phyloP scores from a whole-genome alignment of 2,888 invertebrate species.

The Gibbula magus region DNA sequence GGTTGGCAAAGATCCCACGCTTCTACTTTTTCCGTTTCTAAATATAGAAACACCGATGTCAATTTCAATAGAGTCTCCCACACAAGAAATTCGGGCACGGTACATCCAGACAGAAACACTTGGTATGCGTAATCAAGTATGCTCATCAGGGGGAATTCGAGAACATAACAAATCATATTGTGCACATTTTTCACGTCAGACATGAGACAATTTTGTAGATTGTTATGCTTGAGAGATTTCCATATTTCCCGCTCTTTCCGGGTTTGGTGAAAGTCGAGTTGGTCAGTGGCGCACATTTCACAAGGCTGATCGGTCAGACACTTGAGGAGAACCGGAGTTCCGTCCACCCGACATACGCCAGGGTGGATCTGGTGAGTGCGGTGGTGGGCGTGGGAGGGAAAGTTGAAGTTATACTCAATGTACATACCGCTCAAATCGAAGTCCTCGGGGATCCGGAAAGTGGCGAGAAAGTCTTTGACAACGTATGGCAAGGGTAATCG shows the following conservation, averaged over 20 bases:
- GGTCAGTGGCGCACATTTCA: conserved; percentile 41
- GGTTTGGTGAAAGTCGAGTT: neutral
- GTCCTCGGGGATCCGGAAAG: conserved; percentile 64
- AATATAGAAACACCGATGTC: conserved; percentile 59
- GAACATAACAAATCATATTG: conserved; percentile 60
- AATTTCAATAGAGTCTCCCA: conserved; percentile 62
- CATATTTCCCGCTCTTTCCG: conserved; percentile 57
- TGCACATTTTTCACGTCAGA: conserved; percentile 52
- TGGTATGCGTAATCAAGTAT: conserved; percentile 61
- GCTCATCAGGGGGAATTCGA: conserved; percentile 65
- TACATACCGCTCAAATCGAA: conserved; percentile 63
- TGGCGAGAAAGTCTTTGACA: conserved; percentile 58
- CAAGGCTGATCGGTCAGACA: conserved; percentile 44
- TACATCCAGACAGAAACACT: conserved; percentile 52
- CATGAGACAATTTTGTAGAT: conserved; percentile 63
- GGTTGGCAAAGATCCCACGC: conserved; percentile 61
- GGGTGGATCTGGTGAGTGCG: conserved; percentile 62
- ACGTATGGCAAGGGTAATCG: conserved; percentile 60
- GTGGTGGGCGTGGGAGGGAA: conserved; percentile 63
- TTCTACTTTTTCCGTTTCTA: conserved; percentile 50
- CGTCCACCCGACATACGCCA: conserved; percentile 53
- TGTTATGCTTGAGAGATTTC: conserved; percentile 59
- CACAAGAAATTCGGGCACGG: conserved; percentile 60
- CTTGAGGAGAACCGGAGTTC: conserved; percentile 57
- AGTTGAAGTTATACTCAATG: conserved; percentile 64